Base-by-base conservation (phyloP, 2,113 vertebrate species). In the Atrichornis clamosus region DNA sequence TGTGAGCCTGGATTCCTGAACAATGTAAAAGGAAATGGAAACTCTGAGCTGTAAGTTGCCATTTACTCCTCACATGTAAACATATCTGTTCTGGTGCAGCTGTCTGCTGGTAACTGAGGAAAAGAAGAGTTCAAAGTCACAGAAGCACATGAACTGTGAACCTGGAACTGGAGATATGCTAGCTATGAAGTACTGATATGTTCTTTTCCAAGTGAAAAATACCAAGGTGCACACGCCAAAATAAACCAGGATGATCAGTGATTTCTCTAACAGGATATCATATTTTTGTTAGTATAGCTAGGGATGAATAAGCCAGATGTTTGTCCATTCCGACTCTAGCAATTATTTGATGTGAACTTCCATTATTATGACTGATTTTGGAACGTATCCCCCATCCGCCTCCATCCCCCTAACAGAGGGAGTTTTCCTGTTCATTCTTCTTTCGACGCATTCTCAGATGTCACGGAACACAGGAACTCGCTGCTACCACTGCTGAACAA, bases 21-120 rank as follows among this genome's bases (percentile, higher is more conserved):
- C 81, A 95, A 95, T 80, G 83, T 65, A 92, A 91, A 95, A 96
- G 97, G 97, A 97, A 98, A 97, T 87, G 94, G 97, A 97, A 97
- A 97, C 74, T 89, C 50, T 88, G 90, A 91, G 91, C 89, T 93
- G 90, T 55, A 52, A 77, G 68, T 81, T 87, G 96, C 93, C 97
- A 92, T 90, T 83, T 84, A 96, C 78, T 93, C 94, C 64, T 60
- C 70, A 69, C 90, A 41, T 55, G 79, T 97, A 98, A 98, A 98
- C 96, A 97, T 42, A 64, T 76, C 92, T 84, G 78, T 64, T 77
- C 84, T 88, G 50, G 55, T 68, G 86, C 94, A 98, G 97, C 97
- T 97, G 97, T 88, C 89, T 90, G 90, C 94, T 95, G 96, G 93
- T 63, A 95, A 95, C 92, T 96, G 89, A 89, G 91, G 93, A 97